Evolutionary conservation across 2,113 vertebrate genomes (phyloP).

Genomic region (Pterocles burchelli): DNA sequence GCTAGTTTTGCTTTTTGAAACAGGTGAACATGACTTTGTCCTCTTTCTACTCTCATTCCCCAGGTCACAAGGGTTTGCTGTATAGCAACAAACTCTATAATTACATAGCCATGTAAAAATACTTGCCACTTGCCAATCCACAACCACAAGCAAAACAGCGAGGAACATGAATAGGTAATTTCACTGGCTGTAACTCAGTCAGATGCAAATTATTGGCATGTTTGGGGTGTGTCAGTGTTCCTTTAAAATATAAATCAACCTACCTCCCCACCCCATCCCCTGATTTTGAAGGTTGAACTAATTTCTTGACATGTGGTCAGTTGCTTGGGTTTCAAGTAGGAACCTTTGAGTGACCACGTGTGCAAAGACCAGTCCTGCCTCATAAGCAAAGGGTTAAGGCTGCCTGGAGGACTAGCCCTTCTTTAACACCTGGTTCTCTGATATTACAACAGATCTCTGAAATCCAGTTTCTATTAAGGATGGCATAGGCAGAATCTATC

Average conservation of each 20-base stretch:
- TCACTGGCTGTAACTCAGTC: not conserved
- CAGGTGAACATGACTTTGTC: not conserved
- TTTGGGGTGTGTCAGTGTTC: not conserved
- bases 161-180: not conserved
- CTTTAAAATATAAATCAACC: not conserved
- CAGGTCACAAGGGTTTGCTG: not conserved
- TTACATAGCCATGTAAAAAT: not conserved
- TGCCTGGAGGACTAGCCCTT: not conserved
- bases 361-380: not conserved
- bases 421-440: not conserved
- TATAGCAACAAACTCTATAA: not conserved
- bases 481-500: not conserved
- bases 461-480: not conserved
- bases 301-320: not conserved
- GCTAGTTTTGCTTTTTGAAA: not conserved
- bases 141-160: not conserved
- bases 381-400: not conserved
- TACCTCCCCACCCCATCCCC: rapidly evolving
- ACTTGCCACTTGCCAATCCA: not conserved
- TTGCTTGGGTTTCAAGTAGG: not conserved
- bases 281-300: not conserved
- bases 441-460: not conserved
- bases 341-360: not conserved
- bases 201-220: not conserved
- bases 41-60: not conserved